Evolutionary conservation across 1,140 invertebrate genomes (phyloP), one percentile per base, ranked within the genome.

Genomic region (Homalodisca vitripennis): DNA sequence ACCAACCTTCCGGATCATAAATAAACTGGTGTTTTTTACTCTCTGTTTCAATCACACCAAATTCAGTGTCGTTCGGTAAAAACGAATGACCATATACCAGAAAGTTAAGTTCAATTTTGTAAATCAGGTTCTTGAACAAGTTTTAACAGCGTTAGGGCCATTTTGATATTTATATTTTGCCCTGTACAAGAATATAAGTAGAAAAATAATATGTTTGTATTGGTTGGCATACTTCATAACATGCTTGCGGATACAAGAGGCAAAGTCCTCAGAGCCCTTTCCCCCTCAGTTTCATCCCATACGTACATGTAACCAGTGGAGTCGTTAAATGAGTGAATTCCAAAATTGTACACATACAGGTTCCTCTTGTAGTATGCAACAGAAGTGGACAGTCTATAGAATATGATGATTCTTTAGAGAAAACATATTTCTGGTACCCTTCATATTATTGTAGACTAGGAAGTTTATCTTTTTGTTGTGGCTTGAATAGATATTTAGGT

Each of bases 41-140:
- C 17, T 30, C 32, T 62, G 53, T 47, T 67, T 74, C 71, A 31
- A 74, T 34, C 14, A 69, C 17, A 10, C 57, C 72, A 72, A 73
- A 64, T 26, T 73, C 70, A 17, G 62, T 55, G 48, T 73, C 69
- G 66, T 70, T 70, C 3, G 60, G 73, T 53, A 74, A 64, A 71
- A 73, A 74, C n/a, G 71, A 76, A 74, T 77, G 74, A 22, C 74
- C 71, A 14, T 63, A 71, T 55, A 76, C 71, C 31, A 76, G 72
- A 72, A 74, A 76, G 69, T 73, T 76, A 24, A 75, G 73, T 53
- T 75, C 76, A 66, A 77, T 67, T 30, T 29, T 71, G 70, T 74
- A 74, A 74, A 53, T 70, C 47, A 17, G 30, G 69, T 46, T 63
- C 68, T 46, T 74, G 68, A 32, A 63, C 66, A 73, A 73, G 70